Conservation (phyloP, 2,797 vertebrate species). For the Peromyscus eremicus region DNA sequence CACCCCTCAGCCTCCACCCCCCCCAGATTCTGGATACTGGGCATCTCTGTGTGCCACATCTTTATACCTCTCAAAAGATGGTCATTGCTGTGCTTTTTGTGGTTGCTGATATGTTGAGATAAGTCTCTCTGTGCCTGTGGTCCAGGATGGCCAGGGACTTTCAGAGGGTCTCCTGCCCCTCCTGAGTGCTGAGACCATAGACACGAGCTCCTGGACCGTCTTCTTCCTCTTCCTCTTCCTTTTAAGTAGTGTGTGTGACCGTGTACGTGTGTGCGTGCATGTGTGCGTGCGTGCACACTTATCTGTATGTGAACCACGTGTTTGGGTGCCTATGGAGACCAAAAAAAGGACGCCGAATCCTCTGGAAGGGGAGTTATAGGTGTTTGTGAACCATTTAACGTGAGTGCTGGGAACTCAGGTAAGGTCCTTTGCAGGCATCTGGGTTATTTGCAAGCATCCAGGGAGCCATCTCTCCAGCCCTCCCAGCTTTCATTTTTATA, state of each 20-base stretch:
- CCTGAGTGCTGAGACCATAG: neutral
- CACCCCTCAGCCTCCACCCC: too few species aligned
- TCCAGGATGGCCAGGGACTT: neutral
- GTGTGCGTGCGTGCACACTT: neutral
- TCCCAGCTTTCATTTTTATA: neutral
- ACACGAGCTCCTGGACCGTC: neutral
- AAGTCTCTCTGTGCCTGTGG: neutral
- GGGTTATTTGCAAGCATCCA: too few species aligned
- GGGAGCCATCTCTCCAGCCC: neutral
- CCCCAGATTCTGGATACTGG: neutral
- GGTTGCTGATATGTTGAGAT: neutral
- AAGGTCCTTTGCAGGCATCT: neutral
- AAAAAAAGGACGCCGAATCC: neutral
- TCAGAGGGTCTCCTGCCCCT: neutral
- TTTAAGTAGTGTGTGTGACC: neutral
- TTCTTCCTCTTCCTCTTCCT: neutral
- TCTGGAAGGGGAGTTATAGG: neutral
- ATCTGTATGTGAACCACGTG: neutral
- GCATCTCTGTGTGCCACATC: neutral
- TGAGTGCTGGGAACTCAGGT: neutral
- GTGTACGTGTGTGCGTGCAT: neutral
- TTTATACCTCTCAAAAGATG: neutral
- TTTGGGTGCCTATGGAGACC: neutral
- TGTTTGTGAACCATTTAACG: neutral
- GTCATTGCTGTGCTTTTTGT: neutral